Conservation (phyloP, 2,113 vertebrate species). For the Geococcyx californianus region DNA sequence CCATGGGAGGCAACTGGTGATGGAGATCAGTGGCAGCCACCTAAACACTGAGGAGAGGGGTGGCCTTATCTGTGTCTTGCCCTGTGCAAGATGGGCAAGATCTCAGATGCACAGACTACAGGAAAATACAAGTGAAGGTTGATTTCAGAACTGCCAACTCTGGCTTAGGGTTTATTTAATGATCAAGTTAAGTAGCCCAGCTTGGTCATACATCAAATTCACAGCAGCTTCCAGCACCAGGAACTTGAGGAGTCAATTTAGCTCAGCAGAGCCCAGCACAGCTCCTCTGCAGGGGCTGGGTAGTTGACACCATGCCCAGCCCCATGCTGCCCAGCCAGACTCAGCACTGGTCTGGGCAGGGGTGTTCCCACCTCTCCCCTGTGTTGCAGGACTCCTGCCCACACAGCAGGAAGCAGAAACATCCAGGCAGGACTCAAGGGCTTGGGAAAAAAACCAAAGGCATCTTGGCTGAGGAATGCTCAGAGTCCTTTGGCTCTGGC, state of each 20-base stretch:
- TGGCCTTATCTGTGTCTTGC: neutral
- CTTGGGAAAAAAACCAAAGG: neutral
- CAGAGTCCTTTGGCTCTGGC: neutral
- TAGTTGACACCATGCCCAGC: neutral
- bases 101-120: neutral
- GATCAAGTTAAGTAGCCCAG: constrained; percentile 2
- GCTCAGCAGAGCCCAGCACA: neutral
- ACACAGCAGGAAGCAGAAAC: neutral
- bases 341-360: neutral
- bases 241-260: neutral
- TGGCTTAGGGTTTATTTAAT: constrained; percentile 26
- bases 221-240: neutral
- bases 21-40: neutral
- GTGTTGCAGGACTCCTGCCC: neutral
- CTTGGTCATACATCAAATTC: neutral
- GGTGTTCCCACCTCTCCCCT: neutral
- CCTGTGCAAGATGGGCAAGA: neutral
- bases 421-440: neutral
- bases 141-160: constrained; percentile 35
- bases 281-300: neutral
- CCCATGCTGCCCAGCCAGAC: neutral
- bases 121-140: constrained; percentile 24
- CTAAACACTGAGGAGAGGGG: neutral
- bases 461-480: neutral
- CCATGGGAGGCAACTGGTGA: neutral